phyloP scores from a whole-genome alignment of 2,888 invertebrate species.

The Drosophila lacicola region DNA sequence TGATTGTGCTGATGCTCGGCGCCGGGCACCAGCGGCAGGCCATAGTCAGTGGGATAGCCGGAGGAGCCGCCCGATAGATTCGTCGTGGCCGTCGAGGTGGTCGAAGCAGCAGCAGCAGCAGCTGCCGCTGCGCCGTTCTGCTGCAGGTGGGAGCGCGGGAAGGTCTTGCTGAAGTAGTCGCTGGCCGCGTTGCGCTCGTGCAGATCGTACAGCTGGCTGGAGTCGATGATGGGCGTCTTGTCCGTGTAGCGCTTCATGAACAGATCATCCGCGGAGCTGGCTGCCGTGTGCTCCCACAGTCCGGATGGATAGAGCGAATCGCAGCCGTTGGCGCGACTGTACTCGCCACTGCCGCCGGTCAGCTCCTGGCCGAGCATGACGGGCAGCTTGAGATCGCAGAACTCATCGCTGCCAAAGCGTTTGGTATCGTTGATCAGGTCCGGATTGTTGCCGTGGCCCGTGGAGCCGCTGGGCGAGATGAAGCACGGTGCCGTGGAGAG shows the following conservation, averaged over 20 bases:
- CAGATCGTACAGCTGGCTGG: constrained; percentile 82
- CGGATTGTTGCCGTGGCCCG: constrained; percentile 92
- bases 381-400: constrained; percentile 83
- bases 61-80: constrained; percentile 76
- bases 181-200: constrained; percentile 85
- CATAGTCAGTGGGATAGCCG: constrained; percentile 92
- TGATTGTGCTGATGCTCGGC: constrained; percentile 85
- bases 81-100: constrained; percentile 83
- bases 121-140: constrained; percentile 38
- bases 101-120: constrained; percentile 59
- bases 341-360: constrained; percentile 89
- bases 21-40: constrained; percentile 88
- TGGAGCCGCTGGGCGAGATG: constrained; percentile 90
- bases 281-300: constrained; percentile 88
- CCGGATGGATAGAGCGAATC: constrained; percentile 93
- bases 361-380: constrained; percentile 85
- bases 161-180: constrained; percentile 88
- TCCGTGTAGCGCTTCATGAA: constrained; percentile 89
- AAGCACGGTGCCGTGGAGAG: constrained; percentile 89
- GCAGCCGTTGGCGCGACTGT: constrained; percentile 89
- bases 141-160: constrained; percentile 86
- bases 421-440: constrained; percentile 94
- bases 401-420: constrained; percentile 87
- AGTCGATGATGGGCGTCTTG: constrained; percentile 91
- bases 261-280: constrained; percentile 83